Evolutionary conservation across 2,113 vertebrate genomes (phyloP), one percentile per base, ranked within the genome.

Genomic region (Galeopterus variegatus): DNA sequence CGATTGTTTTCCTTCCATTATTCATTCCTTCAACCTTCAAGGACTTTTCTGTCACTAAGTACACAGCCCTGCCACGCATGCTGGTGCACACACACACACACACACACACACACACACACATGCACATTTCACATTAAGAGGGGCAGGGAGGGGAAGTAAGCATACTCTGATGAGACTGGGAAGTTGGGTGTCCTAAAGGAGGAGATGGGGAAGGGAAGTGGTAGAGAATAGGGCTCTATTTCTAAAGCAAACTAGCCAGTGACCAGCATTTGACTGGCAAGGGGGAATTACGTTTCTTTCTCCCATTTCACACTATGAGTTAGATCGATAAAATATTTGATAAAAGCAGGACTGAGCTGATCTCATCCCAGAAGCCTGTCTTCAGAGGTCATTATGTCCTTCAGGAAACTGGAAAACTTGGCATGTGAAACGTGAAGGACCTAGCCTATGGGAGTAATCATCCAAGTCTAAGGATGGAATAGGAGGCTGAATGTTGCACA

Each of bases 1-100:
- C 21, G 1, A 67, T 33, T 81, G 76, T 93, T 96, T 97, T 56
- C 72, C 50, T 96, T 93, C 69, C 76, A 60, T 94, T 98, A 96
- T 96, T 97, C 79, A 94, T 95, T 73, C 91, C 28, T 73, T 90
- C 93, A 96, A 83, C 82, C 82, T 87, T 96, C 95, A 97, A 97
- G 95, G 98, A 96, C 94, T 97, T 96, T 97, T 26, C 79, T 89
- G 62, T 28, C 33, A 73, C 56, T 75, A 69, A 97, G 77, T n/a
- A 93, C 80, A 70, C 60, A 93, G 75, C 23, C 54, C 92, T 94
- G 54, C 48, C 54, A 93, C 58, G 77, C 48, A 69, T 12, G 28
- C 76, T 70, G n/a, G 52, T 64, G 58, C 64, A 21, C 0, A 3
- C 1, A 2, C 11, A 15, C 26, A 6, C 26, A 15, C 45, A 31